Conservation (phyloP, 2,113 vertebrate species). For the Crotophaga sulcirostris region DNA sequence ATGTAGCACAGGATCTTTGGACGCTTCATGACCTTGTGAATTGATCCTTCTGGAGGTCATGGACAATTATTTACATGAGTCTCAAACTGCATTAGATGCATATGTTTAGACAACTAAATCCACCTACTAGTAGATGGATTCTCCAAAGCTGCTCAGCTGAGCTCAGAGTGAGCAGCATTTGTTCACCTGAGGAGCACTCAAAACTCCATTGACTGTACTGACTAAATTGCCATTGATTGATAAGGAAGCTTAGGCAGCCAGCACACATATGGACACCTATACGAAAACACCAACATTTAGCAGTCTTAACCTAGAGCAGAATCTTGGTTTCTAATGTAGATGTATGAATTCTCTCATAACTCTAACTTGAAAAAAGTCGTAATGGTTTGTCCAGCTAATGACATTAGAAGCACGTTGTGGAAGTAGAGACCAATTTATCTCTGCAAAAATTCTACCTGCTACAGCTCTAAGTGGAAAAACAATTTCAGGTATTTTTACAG, state of each 20-base stretch:
- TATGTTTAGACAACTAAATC: neutral
- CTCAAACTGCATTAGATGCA: neutral
- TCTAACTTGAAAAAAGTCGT: neutral
- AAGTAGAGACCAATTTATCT: neutral
- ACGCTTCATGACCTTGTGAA: neutral
- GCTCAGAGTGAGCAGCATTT: neutral
- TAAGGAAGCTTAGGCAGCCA: neutral
- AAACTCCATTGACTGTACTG: neutral
- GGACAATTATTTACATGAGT: fast-evolving
- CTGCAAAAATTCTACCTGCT: neutral
- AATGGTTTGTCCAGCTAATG: neutral
- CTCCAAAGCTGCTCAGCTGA: neutral
- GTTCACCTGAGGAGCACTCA: neutral
- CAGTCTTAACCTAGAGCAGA: neutral
- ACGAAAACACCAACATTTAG: neutral
- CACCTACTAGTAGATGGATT: neutral
- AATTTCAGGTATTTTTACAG: neutral
- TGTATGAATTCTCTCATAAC: neutral
- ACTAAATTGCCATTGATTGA: neutral
- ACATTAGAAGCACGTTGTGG: neutral
- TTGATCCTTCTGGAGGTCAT: neutral
- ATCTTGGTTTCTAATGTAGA: neutral
- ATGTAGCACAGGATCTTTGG: neutral
- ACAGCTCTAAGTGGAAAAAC: neutral
- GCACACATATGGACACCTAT: neutral